Base-by-base conservation (phyloP, 2,888 invertebrate genomes). In the Synanthedon formicaeformis region DNA sequence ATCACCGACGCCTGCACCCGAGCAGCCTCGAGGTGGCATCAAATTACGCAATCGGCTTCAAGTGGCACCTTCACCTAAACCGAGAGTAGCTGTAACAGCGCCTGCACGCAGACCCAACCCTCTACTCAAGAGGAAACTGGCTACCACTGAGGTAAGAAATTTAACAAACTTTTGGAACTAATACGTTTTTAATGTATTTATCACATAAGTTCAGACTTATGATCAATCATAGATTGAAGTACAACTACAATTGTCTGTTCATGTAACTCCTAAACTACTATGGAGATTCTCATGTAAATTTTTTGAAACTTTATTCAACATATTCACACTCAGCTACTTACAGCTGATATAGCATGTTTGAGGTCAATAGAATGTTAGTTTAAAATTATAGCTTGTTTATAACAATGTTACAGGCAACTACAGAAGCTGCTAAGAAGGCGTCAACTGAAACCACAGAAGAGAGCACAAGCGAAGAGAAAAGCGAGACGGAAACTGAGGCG, bases 21-120 rank as follows among this genome's bases (percentile, higher is more conserved):
- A 85, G 67, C 63, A 65, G 1, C 65, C 76, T 0, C 78, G 84
- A 41, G 75, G 78, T 6, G 76, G 78, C 1, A 55, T 80, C 53
- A 73, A 75, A 54, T 63, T 75, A 12, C 79, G 84, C 56, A 80
- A 72, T 59, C 68, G 85, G 23, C 74, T 89, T 48, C 85, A 87
- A 54, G 80, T 89, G 40, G 76, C 84, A 2, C 83, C 88, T 0
- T 78, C 81, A 0, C 79, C 83, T 1, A 83, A 81, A 53, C 88
- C 89, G 0, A 83, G 88, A 50, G 84, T 87, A 40, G 75, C 89
- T 2, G 86, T 77, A 12, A 84, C 90, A 1, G 79, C 88, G n/a
- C 85, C 88, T 0, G 63, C 75, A 1, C 80, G 90, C 6, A 76
- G 91, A 10, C 78, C 86, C 14, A 90, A 90, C 69, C 90, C 90